Conservation (phyloP, 2,888 invertebrate genomes). For the Lasioglossum malachurum region DNA sequence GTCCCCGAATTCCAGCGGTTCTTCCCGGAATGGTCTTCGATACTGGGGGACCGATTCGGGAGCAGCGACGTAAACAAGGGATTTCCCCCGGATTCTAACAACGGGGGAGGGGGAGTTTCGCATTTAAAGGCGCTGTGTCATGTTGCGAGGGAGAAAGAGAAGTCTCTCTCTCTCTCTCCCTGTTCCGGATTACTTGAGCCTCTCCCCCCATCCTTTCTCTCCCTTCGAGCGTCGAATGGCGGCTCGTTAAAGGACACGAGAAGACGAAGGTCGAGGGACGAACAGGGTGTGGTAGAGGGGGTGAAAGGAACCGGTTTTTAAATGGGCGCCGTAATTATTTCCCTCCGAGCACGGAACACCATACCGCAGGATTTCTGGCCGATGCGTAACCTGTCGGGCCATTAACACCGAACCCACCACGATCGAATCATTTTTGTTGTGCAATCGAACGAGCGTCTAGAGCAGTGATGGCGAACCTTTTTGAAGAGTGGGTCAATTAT, state of each 20-base stretch:
- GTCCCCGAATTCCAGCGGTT: neutral
- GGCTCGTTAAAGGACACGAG: conserved; percentile 69
- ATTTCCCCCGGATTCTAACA: conserved; percentile 14
- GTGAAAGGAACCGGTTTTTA: conserved; percentile 73
- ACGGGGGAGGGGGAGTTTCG: neutral
- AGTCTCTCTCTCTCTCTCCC: neutral
- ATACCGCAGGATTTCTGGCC: conserved; percentile 65
- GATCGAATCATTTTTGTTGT: neutral
- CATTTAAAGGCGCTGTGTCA: neutral
- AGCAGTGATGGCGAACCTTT: too few relatives aligned
- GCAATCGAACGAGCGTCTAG: too few relatives aligned
- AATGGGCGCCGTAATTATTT: conserved; percentile 78
- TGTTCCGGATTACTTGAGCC: neutral
- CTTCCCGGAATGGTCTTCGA: neutral
- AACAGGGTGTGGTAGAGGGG: neutral
- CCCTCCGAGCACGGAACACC: conserved; percentile 53
- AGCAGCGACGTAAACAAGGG: conserved; percentile 5
- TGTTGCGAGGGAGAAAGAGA: neutral
- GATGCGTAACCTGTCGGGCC: conserved; percentile 49
- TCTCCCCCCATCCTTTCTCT: neutral
- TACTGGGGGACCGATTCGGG: neutral
- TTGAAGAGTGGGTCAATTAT: too few relatives aligned
- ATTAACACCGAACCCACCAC: conserved; percentile 17
- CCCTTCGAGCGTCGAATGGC: conserved; percentile 14
- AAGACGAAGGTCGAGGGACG: conserved; percentile 57